Percentiles rank a stretch among this genome's conserved stretches.
These are phyloP conservation scores for Pollenia griseotomentosa DNA, from an alignment of 2,888 invertebrate species.

Conservation along the genomic window DNA sequence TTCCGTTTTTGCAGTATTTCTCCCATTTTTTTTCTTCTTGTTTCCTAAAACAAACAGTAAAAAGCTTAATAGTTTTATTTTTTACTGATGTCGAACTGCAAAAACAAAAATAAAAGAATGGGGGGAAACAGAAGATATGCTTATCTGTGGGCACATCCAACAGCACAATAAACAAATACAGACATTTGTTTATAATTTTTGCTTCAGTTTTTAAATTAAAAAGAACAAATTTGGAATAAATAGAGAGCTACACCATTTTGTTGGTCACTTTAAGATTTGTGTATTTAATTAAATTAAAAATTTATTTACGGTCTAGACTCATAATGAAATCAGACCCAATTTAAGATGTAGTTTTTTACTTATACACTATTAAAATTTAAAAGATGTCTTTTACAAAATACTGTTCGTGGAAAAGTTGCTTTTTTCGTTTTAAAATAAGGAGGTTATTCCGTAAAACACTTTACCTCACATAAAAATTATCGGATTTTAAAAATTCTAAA, in stretches of 20 bases:
- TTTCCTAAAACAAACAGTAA: conserved; percentile 20
- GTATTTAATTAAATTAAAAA: background rate
- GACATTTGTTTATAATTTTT: background rate
- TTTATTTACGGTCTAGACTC: conserved; percentile 37
- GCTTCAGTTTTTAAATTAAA: background rate
- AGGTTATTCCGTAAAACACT: too few relatives aligned
- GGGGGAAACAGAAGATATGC: background rate
- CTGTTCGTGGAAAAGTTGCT: too few relatives aligned
- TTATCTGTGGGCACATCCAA: background rate
- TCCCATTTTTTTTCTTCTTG: background rate
- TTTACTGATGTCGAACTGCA: background rate
- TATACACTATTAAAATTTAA: too few relatives aligned
- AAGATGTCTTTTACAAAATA: too few relatives aligned
- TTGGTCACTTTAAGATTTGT: background rate
- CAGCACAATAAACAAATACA: background rate
- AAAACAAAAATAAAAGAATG: background rate
- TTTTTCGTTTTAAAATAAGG: too few relatives aligned
- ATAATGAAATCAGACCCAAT: background rate
- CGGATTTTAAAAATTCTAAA: too few relatives aligned
- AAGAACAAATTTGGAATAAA: background rate
- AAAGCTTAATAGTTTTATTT: conserved; percentile 24
- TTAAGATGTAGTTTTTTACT: background rate
- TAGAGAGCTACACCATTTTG: conserved; percentile 1
- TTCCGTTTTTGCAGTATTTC: background rate
- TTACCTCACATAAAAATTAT: too few relatives aligned